Percentiles rank a stretch among this genome's conserved stretches.
These are phyloP conservation scores for Chrysolina americana DNA, from an alignment of 2,888 invertebrate genomes.

Conservation along the genomic window DNA sequence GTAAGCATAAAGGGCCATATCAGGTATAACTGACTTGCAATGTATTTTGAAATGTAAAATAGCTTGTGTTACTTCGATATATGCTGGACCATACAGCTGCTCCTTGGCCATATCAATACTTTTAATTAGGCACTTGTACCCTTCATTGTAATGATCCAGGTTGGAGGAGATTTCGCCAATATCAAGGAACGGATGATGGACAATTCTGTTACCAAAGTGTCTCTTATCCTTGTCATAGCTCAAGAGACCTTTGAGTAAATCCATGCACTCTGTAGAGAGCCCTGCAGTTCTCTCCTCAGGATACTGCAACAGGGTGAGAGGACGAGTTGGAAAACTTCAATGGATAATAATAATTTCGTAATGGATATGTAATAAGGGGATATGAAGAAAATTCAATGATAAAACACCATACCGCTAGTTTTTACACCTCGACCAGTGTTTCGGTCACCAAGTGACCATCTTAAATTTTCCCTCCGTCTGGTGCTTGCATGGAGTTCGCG, in stretches of 20 bases:
- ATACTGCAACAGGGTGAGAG: conserved; percentile 40
- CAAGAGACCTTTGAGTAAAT: conserved; percentile 35
- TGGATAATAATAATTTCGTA: too few species aligned
- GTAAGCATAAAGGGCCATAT: conserved; percentile 31
- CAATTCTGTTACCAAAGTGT: conserved; percentile 22
- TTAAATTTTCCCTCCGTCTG: too few species aligned
- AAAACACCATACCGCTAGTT: too few species aligned
- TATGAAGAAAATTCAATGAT: too few species aligned
- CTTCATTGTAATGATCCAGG: conserved; percentile 33
- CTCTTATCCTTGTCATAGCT: conserved; percentile 39
- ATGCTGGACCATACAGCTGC: conserved; percentile 33
- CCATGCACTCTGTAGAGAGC: conserved; percentile 31
- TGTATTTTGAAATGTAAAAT: conserved; percentile 40
- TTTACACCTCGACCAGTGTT: too few species aligned
- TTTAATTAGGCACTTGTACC: conserved; percentile 34
- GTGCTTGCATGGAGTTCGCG: too few species aligned
- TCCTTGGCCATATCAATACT: conserved; percentile 23
- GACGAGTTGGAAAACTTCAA: too few species aligned
- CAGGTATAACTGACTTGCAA: conserved; percentile 20
- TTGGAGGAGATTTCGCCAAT: conserved; percentile 2
- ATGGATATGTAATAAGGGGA: too few species aligned
- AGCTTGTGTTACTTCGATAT: conserved; percentile 37
- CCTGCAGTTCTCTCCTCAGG: conserved; percentile 2
- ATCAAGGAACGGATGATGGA: conserved; percentile 30
- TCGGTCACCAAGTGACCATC: too few species aligned